phyloP scores from a whole-genome alignment of 2,797 vertebrate species.

The Danio jaintianensis region DNA sequence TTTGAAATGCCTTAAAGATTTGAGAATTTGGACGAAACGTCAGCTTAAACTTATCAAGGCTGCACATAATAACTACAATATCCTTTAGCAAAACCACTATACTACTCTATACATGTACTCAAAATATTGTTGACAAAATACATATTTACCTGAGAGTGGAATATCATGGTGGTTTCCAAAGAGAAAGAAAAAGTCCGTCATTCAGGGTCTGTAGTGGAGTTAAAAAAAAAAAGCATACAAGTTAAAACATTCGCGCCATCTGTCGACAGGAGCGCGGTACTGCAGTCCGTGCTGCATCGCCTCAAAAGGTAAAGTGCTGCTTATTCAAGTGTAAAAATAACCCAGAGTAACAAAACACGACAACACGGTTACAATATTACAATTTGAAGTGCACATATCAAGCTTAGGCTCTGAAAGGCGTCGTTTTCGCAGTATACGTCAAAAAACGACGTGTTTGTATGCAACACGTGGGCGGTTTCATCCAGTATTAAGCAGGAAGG shows the following conservation, averaged over 20 bases:
- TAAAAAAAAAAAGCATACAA: not conserved
- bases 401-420: not conserved
- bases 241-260: not conserved
- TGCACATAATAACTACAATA: not conserved
- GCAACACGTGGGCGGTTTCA: constrained; percentile 15
- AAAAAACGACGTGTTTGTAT: not conserved
- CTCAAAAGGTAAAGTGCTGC: not conserved
- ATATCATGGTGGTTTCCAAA: constrained; percentile 11
- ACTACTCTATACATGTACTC: not conserved
- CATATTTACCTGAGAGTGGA: not conserved
- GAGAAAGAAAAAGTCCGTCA: not conserved
- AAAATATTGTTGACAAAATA: not conserved
- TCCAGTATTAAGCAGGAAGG: not conserved
- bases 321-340: not conserved
- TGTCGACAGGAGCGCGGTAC: not conserved
- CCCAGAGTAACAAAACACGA: not conserved
- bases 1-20: not conserved
- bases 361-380: not conserved
- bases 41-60: not conserved
- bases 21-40: not conserved
- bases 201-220: not conserved
- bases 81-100: not conserved
- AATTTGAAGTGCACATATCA: not conserved
- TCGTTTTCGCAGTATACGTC: not conserved
- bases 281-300: not conserved